These are phyloP conservation scores for Tauraco erythrolophus DNA, from an alignment of 2,113 vertebrate species.

Conservation along the genomic window DNA sequence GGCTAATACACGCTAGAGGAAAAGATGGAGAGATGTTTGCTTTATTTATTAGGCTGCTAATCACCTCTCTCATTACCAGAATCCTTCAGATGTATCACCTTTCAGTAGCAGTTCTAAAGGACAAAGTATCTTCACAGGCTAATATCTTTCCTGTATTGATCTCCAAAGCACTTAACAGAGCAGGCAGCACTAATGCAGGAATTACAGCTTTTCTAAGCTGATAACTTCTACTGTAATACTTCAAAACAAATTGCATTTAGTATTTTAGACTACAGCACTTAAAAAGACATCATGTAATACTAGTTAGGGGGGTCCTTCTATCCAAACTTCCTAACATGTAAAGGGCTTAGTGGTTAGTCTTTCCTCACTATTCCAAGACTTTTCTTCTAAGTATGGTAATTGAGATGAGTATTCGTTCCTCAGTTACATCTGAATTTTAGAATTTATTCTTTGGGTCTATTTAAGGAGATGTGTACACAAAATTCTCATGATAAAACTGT, in stretches of 20 bases:
- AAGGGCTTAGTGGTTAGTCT: not conserved
- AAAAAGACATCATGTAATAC: not conserved
- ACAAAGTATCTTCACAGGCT: not conserved
- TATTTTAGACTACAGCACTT: not conserved
- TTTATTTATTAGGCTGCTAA: not conserved
- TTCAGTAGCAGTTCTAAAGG: not conserved
- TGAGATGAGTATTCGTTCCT: not conserved
- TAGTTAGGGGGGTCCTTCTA: not conserved
- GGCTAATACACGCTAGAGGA: not conserved
- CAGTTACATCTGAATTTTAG: not conserved
- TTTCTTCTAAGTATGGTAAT: not conserved
- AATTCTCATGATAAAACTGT: not conserved
- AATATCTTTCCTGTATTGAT: slow-evolving; percentile 17
- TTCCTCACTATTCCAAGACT: not conserved
- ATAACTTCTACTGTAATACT: not conserved
- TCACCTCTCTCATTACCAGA: not conserved
- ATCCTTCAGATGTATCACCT: not conserved
- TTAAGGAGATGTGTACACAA: not conserved
- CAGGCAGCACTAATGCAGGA: not conserved
- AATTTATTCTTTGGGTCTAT: not conserved
- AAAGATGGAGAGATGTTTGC: not conserved
- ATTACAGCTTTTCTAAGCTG: not conserved
- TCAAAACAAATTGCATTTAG: not conserved
- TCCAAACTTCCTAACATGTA: not conserved
- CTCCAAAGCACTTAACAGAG: slow-evolving; percentile 37